Evolutionary conservation across 1,140 invertebrate species (phyloP).

Genomic region (Drosophila ohnishii): DNA sequence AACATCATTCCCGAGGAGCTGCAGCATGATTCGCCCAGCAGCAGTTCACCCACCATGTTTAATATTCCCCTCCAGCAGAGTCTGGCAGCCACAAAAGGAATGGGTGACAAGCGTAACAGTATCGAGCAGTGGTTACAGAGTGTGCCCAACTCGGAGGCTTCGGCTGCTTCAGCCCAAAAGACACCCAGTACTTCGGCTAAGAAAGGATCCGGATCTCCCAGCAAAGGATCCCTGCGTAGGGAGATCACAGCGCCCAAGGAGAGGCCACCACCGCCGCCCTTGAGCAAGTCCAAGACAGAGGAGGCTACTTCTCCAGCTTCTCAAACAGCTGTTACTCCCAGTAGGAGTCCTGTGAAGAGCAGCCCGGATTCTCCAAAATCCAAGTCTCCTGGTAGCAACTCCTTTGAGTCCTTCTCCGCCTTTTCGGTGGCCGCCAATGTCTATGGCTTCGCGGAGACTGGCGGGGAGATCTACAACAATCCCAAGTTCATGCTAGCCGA

Average conservation of each 20-base stretch:
- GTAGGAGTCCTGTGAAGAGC: slow-evolving; percentile 5
- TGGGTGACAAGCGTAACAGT: slow-evolving; percentile 88
- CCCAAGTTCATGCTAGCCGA: slow-evolving; percentile 79
- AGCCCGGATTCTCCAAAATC: slow-evolving; percentile 29
- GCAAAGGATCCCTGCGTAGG: slow-evolving; percentile 40
- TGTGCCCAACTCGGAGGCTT: slow-evolving; percentile 84
- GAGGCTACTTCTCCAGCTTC: neutral
- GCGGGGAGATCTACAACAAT: slow-evolving; percentile 82
- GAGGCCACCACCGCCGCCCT: slow-evolving; percentile 61
- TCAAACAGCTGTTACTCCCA: neutral
- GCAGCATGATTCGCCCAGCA: slow-evolving; percentile 75
- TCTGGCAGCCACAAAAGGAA: slow-evolving; percentile 64
- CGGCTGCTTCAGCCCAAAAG: slow-evolving; percentile 14
- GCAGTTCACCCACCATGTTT: slow-evolving; percentile 44
- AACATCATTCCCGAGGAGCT: slow-evolving; percentile 91
- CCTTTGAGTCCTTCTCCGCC: slow-evolving; percentile 57
- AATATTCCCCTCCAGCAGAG: slow-evolving; percentile 71
- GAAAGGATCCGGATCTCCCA: slow-evolving; percentile 39
- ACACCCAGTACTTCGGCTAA: slow-evolving; percentile 8
- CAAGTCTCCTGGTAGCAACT: slow-evolving; percentile 30
- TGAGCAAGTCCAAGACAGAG: slow-evolving; percentile 30
- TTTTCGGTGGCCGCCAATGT: slow-evolving; percentile 69
- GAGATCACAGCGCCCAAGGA: slow-evolving; percentile 73
- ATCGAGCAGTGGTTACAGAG: slow-evolving; percentile 92
- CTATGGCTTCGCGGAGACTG: slow-evolving; percentile 78